Percentiles rank a stretch among this genome's conserved stretches.
These are phyloP conservation scores for Fragum fragum DNA, from an alignment of 2,888 invertebrate genomes.

Conservation along the genomic window DNA sequence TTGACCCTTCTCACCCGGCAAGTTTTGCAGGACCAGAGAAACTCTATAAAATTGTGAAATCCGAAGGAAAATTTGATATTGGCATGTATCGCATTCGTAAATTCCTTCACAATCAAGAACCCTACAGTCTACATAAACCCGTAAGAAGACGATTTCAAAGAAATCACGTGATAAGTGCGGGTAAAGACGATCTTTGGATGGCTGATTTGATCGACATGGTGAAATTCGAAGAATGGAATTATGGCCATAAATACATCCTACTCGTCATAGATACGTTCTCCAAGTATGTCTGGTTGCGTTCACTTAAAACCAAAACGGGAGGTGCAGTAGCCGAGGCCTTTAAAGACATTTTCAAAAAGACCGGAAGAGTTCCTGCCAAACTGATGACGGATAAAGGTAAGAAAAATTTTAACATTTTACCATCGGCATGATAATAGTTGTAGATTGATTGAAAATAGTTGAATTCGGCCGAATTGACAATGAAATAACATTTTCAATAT, in stretches of 20 bases:
- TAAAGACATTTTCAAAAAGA: constrained; percentile 45
- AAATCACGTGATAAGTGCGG: constrained; percentile 53
- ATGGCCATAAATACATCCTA: constrained; percentile 48
- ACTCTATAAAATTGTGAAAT: constrained; percentile 53
- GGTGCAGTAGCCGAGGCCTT: constrained; percentile 49
- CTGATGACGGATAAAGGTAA: no score
- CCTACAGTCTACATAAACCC: constrained; percentile 63
- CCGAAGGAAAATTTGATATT: constrained; percentile 62
- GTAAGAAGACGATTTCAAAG: constrained; percentile 47
- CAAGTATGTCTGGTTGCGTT: constrained; percentile 62
- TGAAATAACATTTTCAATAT: not conserved
- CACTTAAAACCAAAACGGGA: constrained; percentile 56
- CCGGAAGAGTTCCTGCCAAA: constrained; percentile 23
- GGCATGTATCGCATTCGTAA: constrained; percentile 65
- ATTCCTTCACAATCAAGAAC: constrained; percentile 63
- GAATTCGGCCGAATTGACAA: no score
- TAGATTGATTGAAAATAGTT: no score
- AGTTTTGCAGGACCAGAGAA: constrained; percentile 65
- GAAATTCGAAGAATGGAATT: constrained; percentile 53
- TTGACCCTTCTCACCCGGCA: constrained; percentile 50
- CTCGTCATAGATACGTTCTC: constrained; percentile 61
- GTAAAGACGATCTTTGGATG: constrained; percentile 65
- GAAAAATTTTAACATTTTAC: no score
- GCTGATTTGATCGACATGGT: constrained; percentile 62
- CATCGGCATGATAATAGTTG: no score